A percentile compares a stretch with the other conserved stretches of the same genome.
phyloP scores from a whole-genome alignment of 2,888 invertebrate genomes.

The Lasioglossum lativentre region DNA sequence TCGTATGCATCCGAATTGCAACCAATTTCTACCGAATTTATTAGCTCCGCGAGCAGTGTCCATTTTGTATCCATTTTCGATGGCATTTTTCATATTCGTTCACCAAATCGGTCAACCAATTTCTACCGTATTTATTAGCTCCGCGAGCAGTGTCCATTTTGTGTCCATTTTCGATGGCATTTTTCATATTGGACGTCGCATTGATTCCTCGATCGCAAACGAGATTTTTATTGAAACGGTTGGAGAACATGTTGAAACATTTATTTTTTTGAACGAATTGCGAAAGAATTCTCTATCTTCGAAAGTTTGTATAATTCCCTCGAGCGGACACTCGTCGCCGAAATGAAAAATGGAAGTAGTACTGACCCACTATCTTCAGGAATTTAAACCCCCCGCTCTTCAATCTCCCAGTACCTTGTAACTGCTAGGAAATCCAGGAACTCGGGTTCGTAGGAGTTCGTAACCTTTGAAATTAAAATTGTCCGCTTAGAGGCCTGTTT shows the following conservation, averaged over 20 bases:
- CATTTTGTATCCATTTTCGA: too few relatives aligned
- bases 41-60: too few relatives aligned
- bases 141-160: background rate
- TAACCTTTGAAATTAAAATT: conserved; percentile 22
- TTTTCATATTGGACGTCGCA: too few relatives aligned
- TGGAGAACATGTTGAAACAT: background rate
- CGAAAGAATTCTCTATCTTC: too few relatives aligned
- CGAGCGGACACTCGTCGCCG: background rate
- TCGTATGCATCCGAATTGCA: too few relatives aligned
- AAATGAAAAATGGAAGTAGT: conserved; percentile 9
- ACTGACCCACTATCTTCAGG: conserved; percentile 2
- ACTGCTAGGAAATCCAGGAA: conserved; percentile 19
- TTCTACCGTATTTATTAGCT: background rate
- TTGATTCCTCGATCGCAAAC: background rate
- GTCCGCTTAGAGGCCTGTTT: conserved; percentile 22
- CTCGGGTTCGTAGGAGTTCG: conserved; percentile 18
- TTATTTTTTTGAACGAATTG: background rate
- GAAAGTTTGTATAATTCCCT: background rate
- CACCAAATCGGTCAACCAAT: conserved; percentile 6
- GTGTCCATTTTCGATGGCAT: too few relatives aligned
- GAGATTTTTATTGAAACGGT: background rate
- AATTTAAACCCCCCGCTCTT: conserved; percentile 11
- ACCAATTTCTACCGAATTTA: too few relatives aligned
- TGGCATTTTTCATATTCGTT: too few relatives aligned
- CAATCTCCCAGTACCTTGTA: background rate